Evolutionary conservation across 2,113 vertebrate species (phyloP).

Genomic region (Alligator sinensis): DNA sequence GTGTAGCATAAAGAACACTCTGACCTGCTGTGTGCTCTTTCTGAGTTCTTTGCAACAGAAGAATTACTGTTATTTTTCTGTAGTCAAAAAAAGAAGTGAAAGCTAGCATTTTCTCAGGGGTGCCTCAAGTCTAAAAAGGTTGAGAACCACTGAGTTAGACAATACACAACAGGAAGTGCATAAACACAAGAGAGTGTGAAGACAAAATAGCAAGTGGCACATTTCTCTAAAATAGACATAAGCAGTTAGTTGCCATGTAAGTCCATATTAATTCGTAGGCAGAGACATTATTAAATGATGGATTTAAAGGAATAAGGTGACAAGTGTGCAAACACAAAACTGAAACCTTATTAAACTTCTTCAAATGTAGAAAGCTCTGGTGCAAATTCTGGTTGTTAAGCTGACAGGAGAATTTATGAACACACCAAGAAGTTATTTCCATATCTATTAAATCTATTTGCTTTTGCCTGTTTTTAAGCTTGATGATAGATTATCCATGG

Average conservation of each 20-base stretch:
- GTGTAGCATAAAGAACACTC: too few relatives aligned
- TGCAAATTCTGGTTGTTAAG: slow-evolving; percentile 32
- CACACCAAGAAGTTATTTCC: neutral
- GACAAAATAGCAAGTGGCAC: neutral
- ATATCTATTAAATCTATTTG: neutral
- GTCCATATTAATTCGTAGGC: neutral
- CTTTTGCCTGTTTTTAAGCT: neutral
- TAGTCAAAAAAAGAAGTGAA: too few relatives aligned
- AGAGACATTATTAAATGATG: neutral
- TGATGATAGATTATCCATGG: neutral
- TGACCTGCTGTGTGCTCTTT: too few relatives aligned
- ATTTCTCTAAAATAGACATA: neutral
- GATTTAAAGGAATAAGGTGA: neutral
- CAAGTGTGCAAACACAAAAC: neutral
- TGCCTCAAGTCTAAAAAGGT: too few relatives aligned
- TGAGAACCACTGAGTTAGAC: too few relatives aligned
- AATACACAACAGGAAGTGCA: neutral
- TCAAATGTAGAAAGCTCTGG: neutral
- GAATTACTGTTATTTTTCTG: too few relatives aligned
- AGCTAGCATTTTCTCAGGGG: too few relatives aligned
- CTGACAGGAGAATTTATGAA: slow-evolving; percentile 24
- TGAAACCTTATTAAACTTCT: neutral
- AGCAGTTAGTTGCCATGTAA: neutral
- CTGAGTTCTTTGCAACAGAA: too few relatives aligned
- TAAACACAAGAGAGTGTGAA: neutral